Percentiles rank a stretch among this genome's conserved stretches.
phyloP scores from a whole-genome alignment of 2,888 invertebrate genomes.

The Bugula neritina region DNA sequence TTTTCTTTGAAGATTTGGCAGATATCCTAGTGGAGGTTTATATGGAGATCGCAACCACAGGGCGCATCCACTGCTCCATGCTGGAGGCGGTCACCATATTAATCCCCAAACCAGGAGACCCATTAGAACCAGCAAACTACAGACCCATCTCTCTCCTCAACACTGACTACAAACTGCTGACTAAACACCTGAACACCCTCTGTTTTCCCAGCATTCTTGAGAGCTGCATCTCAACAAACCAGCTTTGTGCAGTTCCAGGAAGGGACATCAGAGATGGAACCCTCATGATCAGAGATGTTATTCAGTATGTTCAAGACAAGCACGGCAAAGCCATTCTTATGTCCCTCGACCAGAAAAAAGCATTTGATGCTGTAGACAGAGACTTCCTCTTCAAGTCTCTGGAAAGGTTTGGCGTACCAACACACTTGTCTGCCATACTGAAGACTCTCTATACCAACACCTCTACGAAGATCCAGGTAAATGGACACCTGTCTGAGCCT shows the following conservation, averaged over 20 bases:
- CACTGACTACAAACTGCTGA: neutral
- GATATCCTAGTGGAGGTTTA: neutral
- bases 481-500: neutral
- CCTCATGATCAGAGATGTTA: neutral
- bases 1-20: neutral
- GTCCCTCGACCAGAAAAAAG: neutral
- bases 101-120: neutral
- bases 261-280: neutral
- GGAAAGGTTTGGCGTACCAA: neutral
- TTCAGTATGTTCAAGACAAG: neutral
- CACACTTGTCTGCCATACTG: neutral
- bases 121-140: neutral
- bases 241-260: neutral
- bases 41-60: neutral
- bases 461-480: neutral
- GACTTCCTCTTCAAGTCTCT: neutral
- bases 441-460: neutral
- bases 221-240: neutral
- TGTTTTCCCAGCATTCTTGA: neutral
- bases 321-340: neutral
- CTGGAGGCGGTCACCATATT: neutral
- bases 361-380: neutral
- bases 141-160: constrained; percentile 11
- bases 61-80: neutral
- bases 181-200: neutral